phyloP scores from a whole-genome alignment of 1,140 invertebrate genomes.

The Ceratosolen fusciceps region DNA sequence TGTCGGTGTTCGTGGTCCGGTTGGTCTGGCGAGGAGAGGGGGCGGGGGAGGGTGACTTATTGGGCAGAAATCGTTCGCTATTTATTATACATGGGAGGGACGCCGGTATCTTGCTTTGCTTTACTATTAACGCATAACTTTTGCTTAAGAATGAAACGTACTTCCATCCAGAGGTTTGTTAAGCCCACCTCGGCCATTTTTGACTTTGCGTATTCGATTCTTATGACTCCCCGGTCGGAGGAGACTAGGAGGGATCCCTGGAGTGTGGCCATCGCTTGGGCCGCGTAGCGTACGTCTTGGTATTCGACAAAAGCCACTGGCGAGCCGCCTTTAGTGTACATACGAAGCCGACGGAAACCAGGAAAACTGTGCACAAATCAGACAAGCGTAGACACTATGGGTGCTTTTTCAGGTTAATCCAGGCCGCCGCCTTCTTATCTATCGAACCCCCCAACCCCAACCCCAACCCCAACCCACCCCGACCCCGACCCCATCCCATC shows the following conservation, averaged over 20 bases:
- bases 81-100: not conserved
- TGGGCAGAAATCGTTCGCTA: no score
- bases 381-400: slow-evolving; percentile 68
- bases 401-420: slow-evolving; percentile 56
- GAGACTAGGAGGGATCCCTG: slow-evolving; percentile 95
- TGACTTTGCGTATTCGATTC: slow-evolving; percentile 98
- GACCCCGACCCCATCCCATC: not conserved
- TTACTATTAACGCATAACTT: not conserved
- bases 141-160: slow-evolving; percentile 60
- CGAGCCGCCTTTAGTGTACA: slow-evolving; percentile 94
- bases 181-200: slow-evolving; percentile 91
- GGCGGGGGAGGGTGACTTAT: not conserved
- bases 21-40: not conserved
- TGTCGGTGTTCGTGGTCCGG: no score
- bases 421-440: not conserved
- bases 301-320: slow-evolving; percentile 98
- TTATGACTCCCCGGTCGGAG: slow-evolving; percentile 94
- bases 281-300: slow-evolving; percentile 90
- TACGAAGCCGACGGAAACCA: slow-evolving; percentile 96
- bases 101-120: not conserved
- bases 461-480: not conserved
- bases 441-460: not conserved
- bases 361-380: slow-evolving; percentile 87
- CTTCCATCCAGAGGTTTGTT: slow-evolving; percentile 72
- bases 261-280: slow-evolving; percentile 90